Percentiles rank a stretch among this genome's conserved stretches.
phyloP scores from a whole-genome alignment of 2,888 invertebrate species.

The Tipula unca region DNA sequence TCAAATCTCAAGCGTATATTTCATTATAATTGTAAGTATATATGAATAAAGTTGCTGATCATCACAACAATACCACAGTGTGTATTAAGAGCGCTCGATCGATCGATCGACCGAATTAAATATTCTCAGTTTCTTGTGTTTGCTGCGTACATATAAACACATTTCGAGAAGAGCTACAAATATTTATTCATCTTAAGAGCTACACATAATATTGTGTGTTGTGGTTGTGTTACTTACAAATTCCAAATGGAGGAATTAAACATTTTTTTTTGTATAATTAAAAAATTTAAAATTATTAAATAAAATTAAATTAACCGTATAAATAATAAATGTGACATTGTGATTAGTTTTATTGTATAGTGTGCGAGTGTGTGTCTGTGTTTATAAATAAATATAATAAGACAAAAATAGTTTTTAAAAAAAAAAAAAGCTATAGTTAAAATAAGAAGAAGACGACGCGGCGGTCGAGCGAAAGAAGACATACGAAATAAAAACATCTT shows the following conservation, averaged over 20 bases:
- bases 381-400: background rate
- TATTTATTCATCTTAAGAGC: background rate
- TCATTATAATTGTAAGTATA: background rate
- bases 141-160: background rate
- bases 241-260: constrained; percentile 14
- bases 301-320: background rate
- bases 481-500: background rate
- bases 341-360: background rate
- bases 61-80: background rate
- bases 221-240: background rate
- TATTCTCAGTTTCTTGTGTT: background rate
- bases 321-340: background rate
- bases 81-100: background rate
- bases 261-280: background rate
- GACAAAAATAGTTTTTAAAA: background rate
- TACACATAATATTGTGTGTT: background rate
- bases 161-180: background rate
- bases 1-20: background rate
- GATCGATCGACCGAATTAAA: background rate
- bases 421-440: background rate
- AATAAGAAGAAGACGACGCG: background rate
- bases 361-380: background rate
- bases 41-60: background rate
- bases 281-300: background rate
- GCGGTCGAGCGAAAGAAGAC: background rate